These are phyloP conservation scores for Aproaerema taeniolella DNA, from an alignment of 2,888 invertebrate species.

Conservation along the genomic window DNA sequence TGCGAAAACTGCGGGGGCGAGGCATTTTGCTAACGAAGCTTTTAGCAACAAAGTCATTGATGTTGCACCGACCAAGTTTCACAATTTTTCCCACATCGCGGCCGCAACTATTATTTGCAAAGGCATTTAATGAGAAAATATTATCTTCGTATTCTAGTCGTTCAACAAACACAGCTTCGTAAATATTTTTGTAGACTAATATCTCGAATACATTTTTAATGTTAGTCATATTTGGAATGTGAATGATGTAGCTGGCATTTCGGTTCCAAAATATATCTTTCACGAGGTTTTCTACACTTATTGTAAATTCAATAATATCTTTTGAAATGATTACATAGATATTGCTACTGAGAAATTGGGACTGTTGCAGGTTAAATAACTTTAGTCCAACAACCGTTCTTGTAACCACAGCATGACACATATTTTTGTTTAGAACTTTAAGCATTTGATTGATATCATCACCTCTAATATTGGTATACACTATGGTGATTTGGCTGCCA, in stretches of 20 bases:
- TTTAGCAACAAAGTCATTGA: too few species aligned
- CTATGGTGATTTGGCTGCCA: neutral
- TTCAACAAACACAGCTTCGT: neutral
- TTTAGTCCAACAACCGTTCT: neutral
- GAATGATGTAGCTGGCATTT: neutral
- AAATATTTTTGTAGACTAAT: neutral
- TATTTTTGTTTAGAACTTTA: neutral
- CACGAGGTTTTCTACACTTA: neutral
- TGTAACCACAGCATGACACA: neutral
- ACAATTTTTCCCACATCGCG: too few species aligned
- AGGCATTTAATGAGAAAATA: too few species aligned
- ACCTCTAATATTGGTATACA: neutral
- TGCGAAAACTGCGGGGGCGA: neutral
- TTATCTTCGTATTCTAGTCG: neutral
- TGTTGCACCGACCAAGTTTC: too few species aligned
- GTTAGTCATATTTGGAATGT: neutral
- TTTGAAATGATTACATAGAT: neutral
- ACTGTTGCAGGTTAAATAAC: too few species aligned
- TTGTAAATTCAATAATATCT: neutral
- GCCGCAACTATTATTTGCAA: too few species aligned
- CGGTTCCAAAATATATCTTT: slow-evolving; percentile 1
- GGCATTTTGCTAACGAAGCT: slow-evolving; percentile 7
- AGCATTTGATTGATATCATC: neutral
- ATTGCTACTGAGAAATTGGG: too few species aligned
- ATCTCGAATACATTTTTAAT: neutral